These are phyloP conservation scores for Drosophila lutescens DNA, from an alignment of 2,888 invertebrate genomes.

Conservation along the genomic window DNA sequence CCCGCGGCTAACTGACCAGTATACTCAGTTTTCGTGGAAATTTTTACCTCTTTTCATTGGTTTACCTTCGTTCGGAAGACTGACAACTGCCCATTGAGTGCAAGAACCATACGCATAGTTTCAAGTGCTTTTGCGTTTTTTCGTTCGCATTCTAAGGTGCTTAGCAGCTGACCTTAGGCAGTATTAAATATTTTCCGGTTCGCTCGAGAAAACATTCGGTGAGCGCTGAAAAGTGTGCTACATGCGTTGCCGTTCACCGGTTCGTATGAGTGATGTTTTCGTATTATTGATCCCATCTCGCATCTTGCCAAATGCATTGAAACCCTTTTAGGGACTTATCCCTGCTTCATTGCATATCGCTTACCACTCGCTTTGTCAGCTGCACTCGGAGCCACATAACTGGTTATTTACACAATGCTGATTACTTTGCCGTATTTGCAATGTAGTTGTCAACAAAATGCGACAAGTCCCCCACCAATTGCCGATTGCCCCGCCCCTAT, in stretches of 20 bases:
- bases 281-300: background rate
- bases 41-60: constrained; percentile 59
- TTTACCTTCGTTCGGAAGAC: constrained; percentile 58
- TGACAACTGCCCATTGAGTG: constrained; percentile 61
- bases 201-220: background rate
- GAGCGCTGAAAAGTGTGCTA: constrained; percentile 4
- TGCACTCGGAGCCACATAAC: constrained; percentile 41
- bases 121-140: constrained; percentile 15
- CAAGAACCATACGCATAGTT: constrained; percentile 33
- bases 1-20: constrained; percentile 47
- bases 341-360: constrained; percentile 43
- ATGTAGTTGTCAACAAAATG: constrained; percentile 60
- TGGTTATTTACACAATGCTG: constrained; percentile 53
- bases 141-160: constrained; percentile 21
- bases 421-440: constrained; percentile 62
- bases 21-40: constrained; percentile 19
- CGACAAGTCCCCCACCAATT: constrained; percentile 18
- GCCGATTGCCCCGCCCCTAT: background rate
- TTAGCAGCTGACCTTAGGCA: constrained; percentile 22
- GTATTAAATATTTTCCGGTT: constrained; percentile 17
- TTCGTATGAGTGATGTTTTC: background rate
- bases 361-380: constrained; percentile 49
- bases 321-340: constrained; percentile 26
- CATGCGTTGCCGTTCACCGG: background rate
- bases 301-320: constrained; percentile 9